Conservation (phyloP, 2,888 invertebrate species). For the Pachycephus smyrnensis region DNA sequence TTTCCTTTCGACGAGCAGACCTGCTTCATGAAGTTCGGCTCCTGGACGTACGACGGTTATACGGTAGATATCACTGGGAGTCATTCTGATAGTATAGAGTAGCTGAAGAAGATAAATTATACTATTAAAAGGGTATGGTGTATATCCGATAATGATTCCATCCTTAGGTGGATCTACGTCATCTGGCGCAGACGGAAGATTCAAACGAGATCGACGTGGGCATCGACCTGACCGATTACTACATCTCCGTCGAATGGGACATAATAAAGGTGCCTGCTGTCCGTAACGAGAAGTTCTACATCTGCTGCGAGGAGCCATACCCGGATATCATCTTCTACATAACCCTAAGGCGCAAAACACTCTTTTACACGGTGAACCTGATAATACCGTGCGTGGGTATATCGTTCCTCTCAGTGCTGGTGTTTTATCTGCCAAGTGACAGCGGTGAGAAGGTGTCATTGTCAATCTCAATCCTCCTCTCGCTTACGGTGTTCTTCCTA, state of each 20-base stretch:
- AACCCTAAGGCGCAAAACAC: constrained; percentile 91
- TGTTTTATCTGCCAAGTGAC: constrained; percentile 97
- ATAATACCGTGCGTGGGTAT: constrained; percentile 98
- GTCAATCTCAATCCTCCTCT: constrained; percentile 93
- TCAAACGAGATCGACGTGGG: constrained; percentile 90
- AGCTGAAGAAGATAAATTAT: constrained; percentile 5
- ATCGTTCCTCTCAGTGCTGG: constrained; percentile 95
- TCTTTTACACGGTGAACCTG: constrained; percentile 97
- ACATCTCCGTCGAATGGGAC: constrained; percentile 99
- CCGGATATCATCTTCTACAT: constrained; percentile 98
- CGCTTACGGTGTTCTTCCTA: constrained; percentile 94
- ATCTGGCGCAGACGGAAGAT: constrained; percentile 87
- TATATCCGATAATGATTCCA: neutral
- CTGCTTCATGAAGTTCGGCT: constrained; percentile 95
- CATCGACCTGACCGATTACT: constrained; percentile 93
- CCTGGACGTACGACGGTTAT: constrained; percentile 95
- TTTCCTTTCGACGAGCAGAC: constrained; percentile 96
- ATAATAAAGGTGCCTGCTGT: constrained; percentile 93
- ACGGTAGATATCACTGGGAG: constrained; percentile 73
- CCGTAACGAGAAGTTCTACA: constrained; percentile 92
- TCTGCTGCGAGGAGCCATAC: constrained; percentile 97
- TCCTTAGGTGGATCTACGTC: constrained; percentile 87
- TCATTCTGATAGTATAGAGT: neutral
- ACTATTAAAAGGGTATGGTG: neutral
- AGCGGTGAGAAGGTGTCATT: constrained; percentile 98